These are phyloP conservation scores for Penaeus japonicus DNA, from an alignment of 1,140 invertebrate species.

Conservation along the genomic window DNA sequence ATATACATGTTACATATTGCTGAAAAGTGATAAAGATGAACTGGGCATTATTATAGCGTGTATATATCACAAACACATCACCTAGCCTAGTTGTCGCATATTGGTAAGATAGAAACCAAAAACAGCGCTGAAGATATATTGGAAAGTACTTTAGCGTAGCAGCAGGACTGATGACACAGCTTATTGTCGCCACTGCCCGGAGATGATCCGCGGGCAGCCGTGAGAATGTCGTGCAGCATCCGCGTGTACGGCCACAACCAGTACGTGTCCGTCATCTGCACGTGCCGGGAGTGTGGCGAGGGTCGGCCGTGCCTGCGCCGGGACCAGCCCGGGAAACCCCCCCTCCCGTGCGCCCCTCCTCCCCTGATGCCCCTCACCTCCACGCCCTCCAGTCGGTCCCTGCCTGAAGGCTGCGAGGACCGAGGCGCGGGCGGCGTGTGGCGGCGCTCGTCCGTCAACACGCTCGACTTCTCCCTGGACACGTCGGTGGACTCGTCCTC, in stretches of 20 bases:
- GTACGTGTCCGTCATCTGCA: constrained; percentile 36
- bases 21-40: too few relatives aligned
- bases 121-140: neutral
- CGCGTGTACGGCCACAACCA: constrained; percentile 27
- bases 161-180: neutral
- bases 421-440: neutral
- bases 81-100: neutral
- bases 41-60: too few relatives aligned
- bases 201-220: neutral
- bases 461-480: neutral
- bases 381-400: neutral
- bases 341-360: neutral
- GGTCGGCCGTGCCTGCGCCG: constrained; percentile 14
- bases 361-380: neutral
- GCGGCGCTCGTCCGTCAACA: neutral
- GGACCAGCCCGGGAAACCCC: neutral
- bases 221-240: constrained; percentile 30
- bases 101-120: neutral
- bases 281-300: constrained; percentile 17
- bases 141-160: too few relatives aligned
- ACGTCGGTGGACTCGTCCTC: neutral
- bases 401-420: neutral
- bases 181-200: neutral
- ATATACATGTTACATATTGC: too few relatives aligned
- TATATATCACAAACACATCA: too few relatives aligned